Conservation (phyloP, 2,113 vertebrate species). For the Fulica atra region DNA sequence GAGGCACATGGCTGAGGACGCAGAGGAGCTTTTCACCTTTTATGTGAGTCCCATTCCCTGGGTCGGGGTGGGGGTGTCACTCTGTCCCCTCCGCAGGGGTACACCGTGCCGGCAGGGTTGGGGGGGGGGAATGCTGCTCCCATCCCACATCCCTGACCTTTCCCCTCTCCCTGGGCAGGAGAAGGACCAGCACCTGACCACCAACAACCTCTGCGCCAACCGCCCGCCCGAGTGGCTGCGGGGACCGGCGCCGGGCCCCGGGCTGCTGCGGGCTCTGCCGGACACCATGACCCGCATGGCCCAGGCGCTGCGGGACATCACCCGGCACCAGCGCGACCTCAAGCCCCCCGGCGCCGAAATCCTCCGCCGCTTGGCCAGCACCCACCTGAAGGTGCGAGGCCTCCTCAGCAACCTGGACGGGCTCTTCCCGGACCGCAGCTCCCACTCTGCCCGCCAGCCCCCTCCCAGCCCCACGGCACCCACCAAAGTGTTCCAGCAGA, state of each 20-base stretch:
- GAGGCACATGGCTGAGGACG: slow-evolving; percentile 12
- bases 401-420: slow-evolving; percentile 27
- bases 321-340: not conserved
- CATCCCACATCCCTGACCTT: not conserved
- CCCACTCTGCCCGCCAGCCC: accelerated
- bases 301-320: not conserved
- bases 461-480: accelerated
- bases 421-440: not conserved
- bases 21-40: slow-evolving; percentile 18
- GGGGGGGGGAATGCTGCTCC: accelerated
- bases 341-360: not conserved
- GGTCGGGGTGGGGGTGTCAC: accelerated
- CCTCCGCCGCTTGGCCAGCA: not conserved
- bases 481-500: not conserved
- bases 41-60: slow-evolving; percentile 42
- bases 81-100: not conserved
- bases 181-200: not conserved
- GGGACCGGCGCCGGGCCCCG: accelerated
- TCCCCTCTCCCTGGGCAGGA: not conserved
- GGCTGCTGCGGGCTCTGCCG: not conserved
- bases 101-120: accelerated
- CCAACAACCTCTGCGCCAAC: not conserved
- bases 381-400: not conserved
- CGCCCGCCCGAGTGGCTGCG: not conserved
- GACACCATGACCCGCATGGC: not conserved